A percentile compares a stretch with the other conserved stretches of the same genome.
Conservation (phyloP, 2,888 invertebrate genomes). For the Cabera pusaria region DNA sequence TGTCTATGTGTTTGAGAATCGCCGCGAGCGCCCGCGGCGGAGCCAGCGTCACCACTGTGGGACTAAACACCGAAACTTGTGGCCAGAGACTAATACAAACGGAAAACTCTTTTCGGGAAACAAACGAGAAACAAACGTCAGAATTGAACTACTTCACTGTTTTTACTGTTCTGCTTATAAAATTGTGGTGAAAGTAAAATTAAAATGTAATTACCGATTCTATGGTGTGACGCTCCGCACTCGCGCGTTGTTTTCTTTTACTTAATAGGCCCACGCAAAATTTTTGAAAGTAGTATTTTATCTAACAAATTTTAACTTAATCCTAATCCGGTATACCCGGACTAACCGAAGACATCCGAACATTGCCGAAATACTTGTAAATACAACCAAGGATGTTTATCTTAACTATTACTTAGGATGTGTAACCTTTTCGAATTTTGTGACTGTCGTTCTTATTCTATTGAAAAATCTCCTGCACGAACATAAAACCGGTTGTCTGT, state of each 20-base stretch:
- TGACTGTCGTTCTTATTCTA: conserved; percentile 63
- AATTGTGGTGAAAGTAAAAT: conserved; percentile 21
- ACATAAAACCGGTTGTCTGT: conserved; percentile 80
- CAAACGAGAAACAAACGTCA: conserved; percentile 17
- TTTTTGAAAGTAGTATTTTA: conserved; percentile 61
- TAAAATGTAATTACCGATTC: conserved; percentile 32
- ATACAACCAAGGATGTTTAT: conserved; percentile 74
- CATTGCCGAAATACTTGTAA: conserved; percentile 68
- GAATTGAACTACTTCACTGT: conserved; percentile 23
- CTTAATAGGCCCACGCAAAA: conserved; percentile 57
- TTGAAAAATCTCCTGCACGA: conserved; percentile 73
- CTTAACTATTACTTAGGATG: conserved; percentile 67
- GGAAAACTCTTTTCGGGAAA: conserved; percentile 26
- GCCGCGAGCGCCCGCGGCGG: conserved; percentile 69
- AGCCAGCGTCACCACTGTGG: conserved; percentile 45
- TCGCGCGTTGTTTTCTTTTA: conserved; percentile 35
- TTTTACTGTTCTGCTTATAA: conserved; percentile 22
- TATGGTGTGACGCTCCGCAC: conserved; percentile 54
- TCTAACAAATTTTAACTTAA: conserved; percentile 79
- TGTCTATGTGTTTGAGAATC: conserved; percentile 90
- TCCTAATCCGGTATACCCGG: conserved; percentile 64
- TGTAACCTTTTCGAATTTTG: conserved; percentile 69
- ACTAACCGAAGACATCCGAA: conserved; percentile 71
- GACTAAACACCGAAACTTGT: conserved; percentile 36
- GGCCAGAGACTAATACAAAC: conserved; percentile 32